Percentiles rank a stretch among this genome's conserved stretches.
Evolutionary conservation across 2,113 vertebrate genomes (phyloP).

Genomic region (Brevimyrus niger): DNA sequence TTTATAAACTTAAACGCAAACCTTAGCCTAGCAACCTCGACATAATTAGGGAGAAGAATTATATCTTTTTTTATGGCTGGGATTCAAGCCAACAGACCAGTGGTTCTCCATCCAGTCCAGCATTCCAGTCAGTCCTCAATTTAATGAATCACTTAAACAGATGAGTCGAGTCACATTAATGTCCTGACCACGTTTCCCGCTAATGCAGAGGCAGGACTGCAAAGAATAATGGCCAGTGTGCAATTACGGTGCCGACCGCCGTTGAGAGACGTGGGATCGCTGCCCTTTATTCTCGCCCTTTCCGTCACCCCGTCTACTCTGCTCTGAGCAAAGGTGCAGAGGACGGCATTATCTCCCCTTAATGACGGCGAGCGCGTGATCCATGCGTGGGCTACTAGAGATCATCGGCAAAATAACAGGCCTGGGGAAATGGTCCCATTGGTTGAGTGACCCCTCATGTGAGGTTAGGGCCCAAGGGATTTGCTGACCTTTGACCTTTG

Average conservation of each 20-base stretch:
- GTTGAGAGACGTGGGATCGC: background rate
- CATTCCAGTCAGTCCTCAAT: background rate
- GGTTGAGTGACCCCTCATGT: background rate
- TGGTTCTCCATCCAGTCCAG: background rate
- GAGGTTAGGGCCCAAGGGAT: background rate
- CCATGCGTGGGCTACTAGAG: background rate
- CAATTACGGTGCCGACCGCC: background rate
- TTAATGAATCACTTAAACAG: conserved; percentile 2
- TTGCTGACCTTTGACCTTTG: background rate
- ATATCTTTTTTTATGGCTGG: background rate
- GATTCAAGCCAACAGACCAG: background rate
- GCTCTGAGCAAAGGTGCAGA: background rate
- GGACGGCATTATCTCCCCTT: background rate
- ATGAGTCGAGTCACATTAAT: background rate
- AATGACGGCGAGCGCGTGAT: background rate
- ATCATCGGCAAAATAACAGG: background rate
- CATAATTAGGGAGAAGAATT: background rate
- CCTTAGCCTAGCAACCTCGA: background rate
- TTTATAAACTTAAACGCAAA: background rate
- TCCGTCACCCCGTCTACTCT: background rate
- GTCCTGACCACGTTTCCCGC: background rate
- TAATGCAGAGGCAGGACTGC: background rate
- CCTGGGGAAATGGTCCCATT: background rate
- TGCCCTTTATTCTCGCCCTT: background rate
- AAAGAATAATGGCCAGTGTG: background rate